Base-by-base conservation (phyloP, 2,797 vertebrate species). In the Melanotaenia boesemani region DNA sequence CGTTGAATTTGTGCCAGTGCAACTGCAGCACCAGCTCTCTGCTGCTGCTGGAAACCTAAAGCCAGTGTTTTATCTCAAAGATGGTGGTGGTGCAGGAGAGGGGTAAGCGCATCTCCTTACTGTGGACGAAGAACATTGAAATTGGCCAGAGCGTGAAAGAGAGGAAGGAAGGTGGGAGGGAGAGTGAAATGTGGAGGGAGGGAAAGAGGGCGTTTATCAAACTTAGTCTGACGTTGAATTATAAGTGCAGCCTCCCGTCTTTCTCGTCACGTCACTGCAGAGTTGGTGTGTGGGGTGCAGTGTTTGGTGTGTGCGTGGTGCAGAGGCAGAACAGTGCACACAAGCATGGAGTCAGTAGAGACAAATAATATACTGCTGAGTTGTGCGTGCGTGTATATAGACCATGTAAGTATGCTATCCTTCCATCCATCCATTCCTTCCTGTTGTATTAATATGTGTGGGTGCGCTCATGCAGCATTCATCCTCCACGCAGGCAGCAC, bases 191-290 rank as follows among this genome's bases (percentile, higher is more conserved):
- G 26, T 28, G 1, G 56, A n/a, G 20, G 60, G 0, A 55, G 32
- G 15, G 1, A 36, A 84, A 88, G 93, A 94, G 92, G 92, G 88
- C 93, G 95, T 94, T 94, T 95, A 96, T 95, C 94, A 93, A 96
- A 96, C 94, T 97, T 97, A 95, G 92, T 94, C 94, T 95, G 95
- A 96, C 94, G 95, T 94, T 94, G 94, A 94, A 92, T 90, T 88
- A 93, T 93, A 95, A 85, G 93, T 93, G 94, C 94, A 92, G 92
- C 90, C 91, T 86, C 84, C 87, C 69, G 73, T 86, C 86, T 84
- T 86, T 86, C 75, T 88, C 86, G 74, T 81, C 89, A 73, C 90
- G 87, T 89, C 89, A 91, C 92, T 94, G 93, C 94, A 90, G 92
- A 93, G 84, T 89, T 89, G 76, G 80, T 85, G 85, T 79, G 80